These are phyloP conservation scores for Dolomedes plantarius DNA, from an alignment of 2,888 invertebrate genomes.

Conservation along the genomic window DNA sequence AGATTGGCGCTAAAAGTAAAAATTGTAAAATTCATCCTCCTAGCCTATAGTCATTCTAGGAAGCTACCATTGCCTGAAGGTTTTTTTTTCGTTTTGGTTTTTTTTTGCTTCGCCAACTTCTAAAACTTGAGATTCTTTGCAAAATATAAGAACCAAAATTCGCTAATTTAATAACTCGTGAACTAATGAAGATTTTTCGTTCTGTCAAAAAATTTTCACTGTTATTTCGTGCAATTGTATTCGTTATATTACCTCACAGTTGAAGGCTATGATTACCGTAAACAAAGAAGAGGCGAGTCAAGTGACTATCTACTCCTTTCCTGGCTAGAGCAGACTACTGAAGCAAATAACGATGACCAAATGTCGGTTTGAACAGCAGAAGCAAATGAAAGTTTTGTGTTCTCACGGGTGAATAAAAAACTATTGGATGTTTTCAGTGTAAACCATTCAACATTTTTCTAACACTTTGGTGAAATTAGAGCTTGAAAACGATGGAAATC, in stretches of 20 bases:
- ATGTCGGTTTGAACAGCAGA: constrained; percentile 41
- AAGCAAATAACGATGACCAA: constrained; percentile 61
- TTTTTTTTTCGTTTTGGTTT: constrained; percentile 6
- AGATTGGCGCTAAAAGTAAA: constrained; percentile 71
- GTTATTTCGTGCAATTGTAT: background rate
- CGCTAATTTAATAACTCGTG: constrained; percentile 33
- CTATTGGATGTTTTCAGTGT: constrained; percentile 8
- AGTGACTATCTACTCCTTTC: constrained; percentile 58
- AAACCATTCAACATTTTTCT: constrained; percentile 4
- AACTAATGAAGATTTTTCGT: constrained; percentile 42
- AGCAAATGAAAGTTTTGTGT: constrained; percentile 51
- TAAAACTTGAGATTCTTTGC: constrained; percentile 32
- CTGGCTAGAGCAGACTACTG: constrained; percentile 66
- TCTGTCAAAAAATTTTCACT: background rate
- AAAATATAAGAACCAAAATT: constrained; percentile 50
- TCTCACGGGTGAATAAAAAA: constrained; percentile 34
- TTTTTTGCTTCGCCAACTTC: constrained; percentile 50
- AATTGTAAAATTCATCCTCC: constrained; percentile 68
- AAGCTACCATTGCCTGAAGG: constrained; percentile 54
- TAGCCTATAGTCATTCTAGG: constrained; percentile 61
- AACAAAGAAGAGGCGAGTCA: constrained; percentile 57
- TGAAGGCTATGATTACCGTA: constrained; percentile 56
- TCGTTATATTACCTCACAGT: background rate
- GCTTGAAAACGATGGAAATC: constrained; percentile 19
- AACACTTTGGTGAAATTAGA: constrained; percentile 19